phyloP scores from a whole-genome alignment of 2,888 invertebrate genomes.

The Alcis repandata region DNA sequence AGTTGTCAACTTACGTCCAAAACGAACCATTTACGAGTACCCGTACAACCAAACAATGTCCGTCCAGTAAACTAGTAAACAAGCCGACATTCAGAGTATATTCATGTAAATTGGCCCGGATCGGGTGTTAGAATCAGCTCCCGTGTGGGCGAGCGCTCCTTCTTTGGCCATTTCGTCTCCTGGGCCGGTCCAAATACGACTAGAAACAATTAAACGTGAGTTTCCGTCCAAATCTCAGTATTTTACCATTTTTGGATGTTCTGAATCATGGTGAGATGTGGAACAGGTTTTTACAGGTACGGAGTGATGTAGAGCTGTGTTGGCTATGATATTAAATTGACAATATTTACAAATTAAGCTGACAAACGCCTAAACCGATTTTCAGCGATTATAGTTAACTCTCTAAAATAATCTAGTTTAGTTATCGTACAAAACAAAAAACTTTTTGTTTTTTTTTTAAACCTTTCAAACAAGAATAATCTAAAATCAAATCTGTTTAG shows the following conservation, averaged over 20 bases:
- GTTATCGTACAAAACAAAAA: too few relatives aligned
- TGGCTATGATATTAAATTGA: constrained; percentile 5
- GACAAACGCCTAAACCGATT: too few relatives aligned
- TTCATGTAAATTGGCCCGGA: constrained; percentile 46
- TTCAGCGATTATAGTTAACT: too few relatives aligned
- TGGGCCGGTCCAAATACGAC: constrained; percentile 54
- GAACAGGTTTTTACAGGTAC: constrained; percentile 34
- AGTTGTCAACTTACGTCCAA: not conserved
- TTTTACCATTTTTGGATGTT: constrained; percentile 53
- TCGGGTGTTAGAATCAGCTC: constrained; percentile 57
- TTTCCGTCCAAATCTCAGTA: constrained; percentile 66
- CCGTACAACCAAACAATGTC: constrained; percentile 10
- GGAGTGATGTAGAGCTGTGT: not conserved
- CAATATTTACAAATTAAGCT: not conserved
- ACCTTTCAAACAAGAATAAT: too few relatives aligned
- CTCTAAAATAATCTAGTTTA: too few relatives aligned
- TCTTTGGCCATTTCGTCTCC: constrained; percentile 59
- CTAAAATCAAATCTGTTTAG: too few relatives aligned
- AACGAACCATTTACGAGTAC: not conserved
- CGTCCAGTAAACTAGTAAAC: constrained; percentile 36
- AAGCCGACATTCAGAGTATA: constrained; percentile 34
- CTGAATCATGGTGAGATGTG: constrained; percentile 23
- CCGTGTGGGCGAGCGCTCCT: constrained; percentile 55
- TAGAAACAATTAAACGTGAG: constrained; percentile 60
- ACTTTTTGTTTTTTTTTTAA: too few relatives aligned